Conservation (phyloP, 2,113 vertebrate species). For the Semnornis frantzii region DNA sequence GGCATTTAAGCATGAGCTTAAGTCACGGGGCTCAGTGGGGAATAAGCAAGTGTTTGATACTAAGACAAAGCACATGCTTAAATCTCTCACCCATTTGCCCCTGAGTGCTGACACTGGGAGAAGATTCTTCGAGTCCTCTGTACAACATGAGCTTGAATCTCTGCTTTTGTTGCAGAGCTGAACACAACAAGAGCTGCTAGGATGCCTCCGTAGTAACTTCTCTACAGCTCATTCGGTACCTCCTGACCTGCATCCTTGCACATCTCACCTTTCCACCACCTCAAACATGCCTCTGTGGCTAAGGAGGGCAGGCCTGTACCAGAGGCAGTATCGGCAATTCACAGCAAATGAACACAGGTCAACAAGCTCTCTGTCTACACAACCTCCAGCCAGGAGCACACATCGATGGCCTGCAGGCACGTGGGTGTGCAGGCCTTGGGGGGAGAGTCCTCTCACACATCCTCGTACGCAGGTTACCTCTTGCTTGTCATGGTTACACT, state of each 20-base stretch:
- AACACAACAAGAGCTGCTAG: background rate
- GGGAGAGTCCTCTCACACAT: conserved; percentile 47
- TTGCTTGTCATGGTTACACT: conserved; percentile 90
- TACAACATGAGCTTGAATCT: background rate
- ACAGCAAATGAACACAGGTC: conserved; percentile 24
- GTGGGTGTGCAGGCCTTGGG: conserved; percentile 17
- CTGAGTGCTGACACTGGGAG: background rate
- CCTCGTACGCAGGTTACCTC: conserved; percentile 84
- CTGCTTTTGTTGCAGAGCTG: conserved; percentile 10
- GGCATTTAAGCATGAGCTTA: conserved; percentile 25
- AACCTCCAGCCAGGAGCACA: background rate
- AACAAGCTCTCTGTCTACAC: conserved; percentile 16
- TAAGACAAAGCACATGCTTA: background rate
- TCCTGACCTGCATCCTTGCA: background rate
- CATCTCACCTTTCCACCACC: conserved; percentile 23
- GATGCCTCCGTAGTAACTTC: background rate
- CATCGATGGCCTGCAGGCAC: background rate
- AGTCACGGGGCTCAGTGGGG: background rate
- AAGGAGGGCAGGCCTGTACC: background rate
- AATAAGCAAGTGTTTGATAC: conserved; percentile 15
- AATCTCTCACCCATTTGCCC: background rate
- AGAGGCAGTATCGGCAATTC: background rate
- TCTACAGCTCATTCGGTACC: background rate
- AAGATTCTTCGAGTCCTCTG: background rate
- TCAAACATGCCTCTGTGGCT: background rate